Evolutionary conservation across 2,888 invertebrate species (phyloP), one percentile per base, ranked within the genome.

Genomic region (Mesorhabditis sp.): DNA sequence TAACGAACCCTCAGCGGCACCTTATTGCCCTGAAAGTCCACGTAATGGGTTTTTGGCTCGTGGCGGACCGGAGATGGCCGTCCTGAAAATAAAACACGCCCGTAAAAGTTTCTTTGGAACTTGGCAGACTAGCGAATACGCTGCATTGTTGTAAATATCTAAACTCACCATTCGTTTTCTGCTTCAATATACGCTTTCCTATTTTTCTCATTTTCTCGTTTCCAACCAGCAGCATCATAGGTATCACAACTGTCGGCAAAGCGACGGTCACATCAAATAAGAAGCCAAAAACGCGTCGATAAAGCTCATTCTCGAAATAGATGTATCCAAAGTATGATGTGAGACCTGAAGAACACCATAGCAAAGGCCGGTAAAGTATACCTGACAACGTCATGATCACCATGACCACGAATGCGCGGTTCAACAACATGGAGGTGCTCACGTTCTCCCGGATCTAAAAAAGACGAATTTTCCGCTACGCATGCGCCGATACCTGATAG

Each of bases 231-330:
- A 50, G 58, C 58, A 50, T 50, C n/a, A n/a, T 50, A 13, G 58
- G 58, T 13, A 50, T n/a, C n/a, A 50, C 7, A 13, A 50, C 7
- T 10, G 58, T 50, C n/a, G 58, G 58, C n/a, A 50, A 50, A 50
- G 58, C 58, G 58, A 50, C 58, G n/a, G 58, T 50, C 10, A n/a
- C n/a, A 50, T 50, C 58, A n/a, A 50, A 50, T 50, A 50, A n/a
- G 58, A 50, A 50, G 58, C 58, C 58, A 50, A 50, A 50, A 50
- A 10, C 7, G 7, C 58, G 58, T 10, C 7, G 10, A 50, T 13
- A 13, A 2, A 50, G n/a, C 58, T 10, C 10, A n/a, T 50, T n/a
- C 7, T 50, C n/a, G 58, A 13, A 50, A n/a, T 50, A 50, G n/a
- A 50, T 10, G 58, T 50, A 50, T n/a, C 58, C 58, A 50, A 50